Evolutionary conservation across 1,140 invertebrate species (phyloP).

Genomic region (Ditylenchus dipsaci): DNA sequence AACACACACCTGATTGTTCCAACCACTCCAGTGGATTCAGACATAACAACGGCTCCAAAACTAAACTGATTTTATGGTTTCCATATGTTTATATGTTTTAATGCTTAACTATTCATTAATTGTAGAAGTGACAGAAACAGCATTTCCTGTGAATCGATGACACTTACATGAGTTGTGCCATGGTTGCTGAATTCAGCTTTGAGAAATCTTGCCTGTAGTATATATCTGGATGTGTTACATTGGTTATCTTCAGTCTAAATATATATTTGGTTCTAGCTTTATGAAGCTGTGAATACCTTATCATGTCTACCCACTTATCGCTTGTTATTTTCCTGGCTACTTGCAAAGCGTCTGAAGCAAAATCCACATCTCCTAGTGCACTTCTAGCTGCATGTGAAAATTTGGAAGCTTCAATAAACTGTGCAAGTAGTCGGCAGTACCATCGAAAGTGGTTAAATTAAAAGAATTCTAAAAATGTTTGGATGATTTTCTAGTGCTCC

Average conservation of each 20-base stretch:
- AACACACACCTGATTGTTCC: no score
- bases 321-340: conserved; percentile 53
- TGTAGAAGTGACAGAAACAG: conserved; percentile 83
- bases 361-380: conserved; percentile 76
- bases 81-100: no score
- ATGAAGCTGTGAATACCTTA: conserved; percentile 29
- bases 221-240: conserved; percentile 48
- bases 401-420: conserved; percentile 81
- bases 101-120: no score
- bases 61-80: no score
- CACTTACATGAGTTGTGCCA: conserved; percentile 83
- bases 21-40: no score
- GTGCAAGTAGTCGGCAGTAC: conserved; percentile 67
- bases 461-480: conserved; percentile 26
- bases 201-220: conserved; percentile 55
- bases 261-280: no score
- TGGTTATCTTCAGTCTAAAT: conserved; percentile 48
- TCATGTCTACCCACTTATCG: conserved; percentile 39
- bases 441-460: conserved; percentile 69
- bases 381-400: conserved; percentile 79
- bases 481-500: no score
- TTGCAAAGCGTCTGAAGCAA: conserved; percentile 64
- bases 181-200: conserved; percentile 41
- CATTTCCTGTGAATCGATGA: conserved; percentile 86
- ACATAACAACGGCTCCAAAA: no score